phyloP scores from a whole-genome alignment of 2,888 invertebrate genomes.

The Mimachlamys varia region DNA sequence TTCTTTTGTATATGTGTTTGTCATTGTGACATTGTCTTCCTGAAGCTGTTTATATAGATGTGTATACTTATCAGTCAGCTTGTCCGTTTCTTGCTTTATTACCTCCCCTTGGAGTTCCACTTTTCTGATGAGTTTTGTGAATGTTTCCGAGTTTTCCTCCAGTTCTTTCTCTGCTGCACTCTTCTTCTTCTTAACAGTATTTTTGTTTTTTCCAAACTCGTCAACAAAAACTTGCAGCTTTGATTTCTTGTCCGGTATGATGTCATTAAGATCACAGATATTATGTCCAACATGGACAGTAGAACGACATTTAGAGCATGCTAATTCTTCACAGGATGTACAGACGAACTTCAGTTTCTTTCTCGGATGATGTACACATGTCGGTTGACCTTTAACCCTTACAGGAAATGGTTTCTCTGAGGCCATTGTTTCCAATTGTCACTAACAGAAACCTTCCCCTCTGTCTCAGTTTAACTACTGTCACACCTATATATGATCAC shows the following conservation, averaged over 20 bases:
- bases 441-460: not conserved
- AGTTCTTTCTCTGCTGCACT: not conserved
- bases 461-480: not conserved
- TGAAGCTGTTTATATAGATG: not conserved
- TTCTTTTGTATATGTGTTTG: not conserved
- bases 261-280: not conserved
- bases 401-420: not conserved
- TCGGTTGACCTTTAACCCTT: conserved; percentile 8
- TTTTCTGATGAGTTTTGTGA: not conserved
- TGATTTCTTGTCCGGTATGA: not conserved
- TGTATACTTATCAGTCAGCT: not conserved
- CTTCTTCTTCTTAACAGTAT: not conserved
- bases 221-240: not conserved
- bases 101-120: not conserved
- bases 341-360: not conserved
- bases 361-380: not conserved
- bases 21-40: not conserved
- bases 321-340: not conserved
- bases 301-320: not conserved
- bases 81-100: not conserved
- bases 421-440: not conserved
- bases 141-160: not conserved
- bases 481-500: not conserved
- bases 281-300: not conserved
- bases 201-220: not conserved